Base-by-base conservation (phyloP, 2,797 vertebrate genomes). In the Myripristis murdjan region DNA sequence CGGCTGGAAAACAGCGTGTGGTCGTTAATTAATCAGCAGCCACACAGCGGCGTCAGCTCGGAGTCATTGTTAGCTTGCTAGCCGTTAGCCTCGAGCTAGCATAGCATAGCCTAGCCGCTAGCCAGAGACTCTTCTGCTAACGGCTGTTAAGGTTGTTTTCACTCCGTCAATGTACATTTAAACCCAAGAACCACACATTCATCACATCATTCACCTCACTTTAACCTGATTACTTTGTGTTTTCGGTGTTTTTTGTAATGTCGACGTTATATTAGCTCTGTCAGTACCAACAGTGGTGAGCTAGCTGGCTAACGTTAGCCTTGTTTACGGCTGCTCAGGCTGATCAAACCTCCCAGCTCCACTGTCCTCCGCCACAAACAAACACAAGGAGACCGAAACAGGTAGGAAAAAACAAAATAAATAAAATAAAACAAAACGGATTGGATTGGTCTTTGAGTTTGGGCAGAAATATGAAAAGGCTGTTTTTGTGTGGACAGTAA, bases 21-120 rank as follows among this genome's bases (percentile, higher is more conserved):
- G 1, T 9, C 37, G 6, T 10, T 7, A 26, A 47, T 31, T 55
- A 18, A 9, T 23, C 9, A 47, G 3, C n/a, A n/a, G 11, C 6
- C 6, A 0, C 24, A 18, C 7, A 8, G 20, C 16, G 57, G 5
- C 60, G 33, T 55, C 57, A 53, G 31, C 20, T 64, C 66, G 41
- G 56, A 68, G 85, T 79, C 87, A 87, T 91, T 89, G 86, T 90
- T 89, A 87, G 89, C 79, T 91, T 89, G 86, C 89, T 89, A 87
- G 89, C 79, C 0, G 28, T 84, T 90, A 88, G 85, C 87, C 52
- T 62, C 1, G 0, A 10, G 69, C 75, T 88, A 86, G 55, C 67
- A 2, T n/a, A n/a, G n/a, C n/a, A n/a, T n/a, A n/a, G n/a, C n/a
- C n/a, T n/a, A n/a, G n/a, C n/a, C n/a, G 51, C 26, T 69, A 11